phyloP scores from a whole-genome alignment of 2,888 invertebrate species.

The Brachynemurus nebulosus region DNA sequence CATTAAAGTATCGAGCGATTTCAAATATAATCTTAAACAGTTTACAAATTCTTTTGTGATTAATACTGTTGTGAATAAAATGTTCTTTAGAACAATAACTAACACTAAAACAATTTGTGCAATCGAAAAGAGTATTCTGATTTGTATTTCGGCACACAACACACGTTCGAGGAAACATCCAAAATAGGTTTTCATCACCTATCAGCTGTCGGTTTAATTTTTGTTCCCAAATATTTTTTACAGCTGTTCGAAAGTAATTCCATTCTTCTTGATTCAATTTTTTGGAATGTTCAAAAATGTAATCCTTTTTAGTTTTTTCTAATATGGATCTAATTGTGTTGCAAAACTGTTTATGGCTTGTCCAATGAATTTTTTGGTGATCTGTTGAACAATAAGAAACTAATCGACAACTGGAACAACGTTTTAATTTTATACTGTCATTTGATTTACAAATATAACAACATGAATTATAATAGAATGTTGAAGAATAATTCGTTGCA shows the following conservation, averaged over 20 bases:
- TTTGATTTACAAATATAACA: constrained; percentile 22
- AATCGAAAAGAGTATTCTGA: constrained; percentile 15
- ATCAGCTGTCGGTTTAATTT: constrained; percentile 19
- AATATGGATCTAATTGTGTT: constrained; percentile 8
- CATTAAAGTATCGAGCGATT: too few relatives aligned
- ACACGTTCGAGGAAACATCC: constrained; percentile 25
- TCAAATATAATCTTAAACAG: constrained; percentile 19
- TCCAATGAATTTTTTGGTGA: constrained; percentile 19
- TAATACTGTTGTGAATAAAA: constrained; percentile 11
- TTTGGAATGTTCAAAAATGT: constrained; percentile 4
- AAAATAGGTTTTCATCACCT: constrained; percentile 23
- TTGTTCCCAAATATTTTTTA: constrained; percentile 17
- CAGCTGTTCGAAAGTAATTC: constrained; percentile 13
- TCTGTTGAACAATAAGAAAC: constrained; percentile 19
- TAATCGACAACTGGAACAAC: constrained; percentile 17
- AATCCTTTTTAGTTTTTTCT: constrained; percentile 8
- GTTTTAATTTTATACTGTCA: constrained; percentile 14
- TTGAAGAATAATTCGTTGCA: not conserved
- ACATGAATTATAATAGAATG: constrained; percentile 17
- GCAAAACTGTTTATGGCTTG: constrained; percentile 16
- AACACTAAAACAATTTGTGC: constrained; percentile 20
- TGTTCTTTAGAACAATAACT: constrained; percentile 21
- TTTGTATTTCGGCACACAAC: constrained; percentile 19
- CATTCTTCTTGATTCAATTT: constrained; percentile 13
- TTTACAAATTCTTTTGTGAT: constrained; percentile 18